These are phyloP conservation scores for Drosophila incognita DNA, from an alignment of 2,888 invertebrate genomes.

Conservation along the genomic window DNA sequence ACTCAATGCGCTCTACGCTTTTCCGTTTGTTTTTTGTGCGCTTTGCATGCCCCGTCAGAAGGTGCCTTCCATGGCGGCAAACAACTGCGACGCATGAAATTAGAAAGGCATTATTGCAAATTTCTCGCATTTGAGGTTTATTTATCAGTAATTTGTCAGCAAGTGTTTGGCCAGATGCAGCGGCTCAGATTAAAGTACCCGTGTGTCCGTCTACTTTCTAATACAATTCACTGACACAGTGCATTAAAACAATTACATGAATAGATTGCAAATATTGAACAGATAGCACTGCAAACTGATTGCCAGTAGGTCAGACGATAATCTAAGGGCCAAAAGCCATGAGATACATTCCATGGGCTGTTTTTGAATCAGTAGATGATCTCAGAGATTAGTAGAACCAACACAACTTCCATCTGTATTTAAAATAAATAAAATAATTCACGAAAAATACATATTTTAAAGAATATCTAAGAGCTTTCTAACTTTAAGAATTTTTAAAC, in stretches of 20 bases:
- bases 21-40: conserved; percentile 46
- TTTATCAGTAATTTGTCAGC: conserved; percentile 81
- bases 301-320: conserved; percentile 18
- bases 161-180: conserved; percentile 71
- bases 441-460: background rate
- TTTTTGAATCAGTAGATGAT: background rate
- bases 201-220: conserved; percentile 62
- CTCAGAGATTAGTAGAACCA: background rate
- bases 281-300: background rate
- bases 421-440: background rate
- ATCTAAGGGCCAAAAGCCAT: background rate
- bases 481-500: background rate
- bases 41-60: conserved; percentile 74
- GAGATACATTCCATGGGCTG: background rate
- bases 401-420: too few relatives aligned
- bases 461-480: background rate
- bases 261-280: conserved; percentile 13
- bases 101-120: conserved; percentile 80
- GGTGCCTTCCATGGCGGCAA: conserved; percentile 43
- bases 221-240: conserved; percentile 66
- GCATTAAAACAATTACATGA: conserved; percentile 47
- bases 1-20: conserved; percentile 43
- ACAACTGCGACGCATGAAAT: conserved; percentile 70
- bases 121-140: conserved; percentile 71
- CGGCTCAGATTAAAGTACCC: conserved; percentile 76